Percentiles rank a stretch among this genome's conserved stretches.
Evolutionary conservation across 2,888 invertebrate species (phyloP).

Genomic region (Vesta saturnalis): DNA sequence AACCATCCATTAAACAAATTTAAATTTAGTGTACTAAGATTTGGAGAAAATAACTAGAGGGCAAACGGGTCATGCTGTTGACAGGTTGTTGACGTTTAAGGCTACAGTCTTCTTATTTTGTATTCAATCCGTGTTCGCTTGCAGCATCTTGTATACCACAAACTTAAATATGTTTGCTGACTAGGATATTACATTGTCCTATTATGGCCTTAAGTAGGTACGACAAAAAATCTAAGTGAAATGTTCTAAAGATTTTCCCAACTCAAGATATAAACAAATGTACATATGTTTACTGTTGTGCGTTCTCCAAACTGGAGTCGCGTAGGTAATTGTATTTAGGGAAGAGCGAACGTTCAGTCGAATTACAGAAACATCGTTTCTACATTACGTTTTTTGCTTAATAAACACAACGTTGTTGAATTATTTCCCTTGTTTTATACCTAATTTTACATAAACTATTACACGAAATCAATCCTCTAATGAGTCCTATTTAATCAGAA

Average conservation of each 20-base stretch:
- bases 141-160: conserved; percentile 53
- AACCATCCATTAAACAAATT: background rate
- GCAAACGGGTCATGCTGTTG: conserved; percentile 57
- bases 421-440: conserved; percentile 36
- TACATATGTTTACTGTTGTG: conserved; percentile 14
- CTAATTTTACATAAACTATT: conserved; percentile 40
- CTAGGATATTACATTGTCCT: conserved; percentile 51
- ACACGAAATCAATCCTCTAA: background rate
- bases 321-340: conserved; percentile 43
- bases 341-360: conserved; percentile 38
- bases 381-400: conserved; percentile 42
- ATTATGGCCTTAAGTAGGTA: conserved; percentile 21
- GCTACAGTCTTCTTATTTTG: conserved; percentile 60
- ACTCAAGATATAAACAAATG: background rate
- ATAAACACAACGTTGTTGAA: conserved; percentile 38
- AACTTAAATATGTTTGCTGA: conserved; percentile 55
- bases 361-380: conserved; percentile 44
- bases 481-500: background rate
- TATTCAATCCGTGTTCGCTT: conserved; percentile 58
- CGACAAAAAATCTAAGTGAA: no score
- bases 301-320: conserved; percentile 15
- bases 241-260: background rate
- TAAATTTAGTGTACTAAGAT: conserved; percentile 5
- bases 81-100: conserved; percentile 59
- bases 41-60: conserved; percentile 40